These are phyloP conservation scores for Anolis sagrei DNA, from an alignment of 2,113 vertebrate species.

Conservation along the genomic window DNA sequence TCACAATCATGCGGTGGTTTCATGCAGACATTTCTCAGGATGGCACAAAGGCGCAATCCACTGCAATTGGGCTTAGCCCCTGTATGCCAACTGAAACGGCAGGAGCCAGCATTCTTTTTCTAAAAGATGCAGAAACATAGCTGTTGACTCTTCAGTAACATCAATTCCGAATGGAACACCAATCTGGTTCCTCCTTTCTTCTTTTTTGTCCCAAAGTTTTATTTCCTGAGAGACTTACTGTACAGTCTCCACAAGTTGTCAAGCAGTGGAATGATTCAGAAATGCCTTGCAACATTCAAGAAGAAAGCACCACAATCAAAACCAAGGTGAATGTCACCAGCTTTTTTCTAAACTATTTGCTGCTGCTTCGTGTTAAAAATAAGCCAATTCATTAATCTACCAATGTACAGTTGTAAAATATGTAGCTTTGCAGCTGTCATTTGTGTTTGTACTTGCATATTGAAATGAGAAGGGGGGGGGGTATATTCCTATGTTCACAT, in stretches of 20 bases:
- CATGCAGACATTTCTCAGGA: no score
- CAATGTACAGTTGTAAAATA: no score
- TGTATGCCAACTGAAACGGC: no score
- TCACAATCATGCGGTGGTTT: background rate
- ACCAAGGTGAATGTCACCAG: slow-evolving; percentile 56
- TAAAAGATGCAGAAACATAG: no score
- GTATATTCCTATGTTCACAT: no score
- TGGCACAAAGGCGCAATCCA: no score
- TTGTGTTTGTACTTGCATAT: background rate
- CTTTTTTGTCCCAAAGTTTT: slow-evolving; percentile 64
- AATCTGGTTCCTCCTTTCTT: slow-evolving; percentile 19
- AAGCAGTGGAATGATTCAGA: slow-evolving; percentile 49
- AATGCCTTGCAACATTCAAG: background rate
- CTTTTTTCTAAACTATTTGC: background rate
- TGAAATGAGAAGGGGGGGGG: background rate
- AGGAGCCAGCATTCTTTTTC: no score
- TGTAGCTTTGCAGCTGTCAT: background rate
- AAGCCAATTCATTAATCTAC: background rate
- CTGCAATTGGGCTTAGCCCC: no score
- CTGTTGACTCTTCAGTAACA: background rate
- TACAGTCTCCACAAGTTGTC: slow-evolving; percentile 70
- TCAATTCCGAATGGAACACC: background rate
- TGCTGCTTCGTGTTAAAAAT: background rate
- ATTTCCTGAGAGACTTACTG: slow-evolving; percentile 74
- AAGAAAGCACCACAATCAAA: slow-evolving; percentile 15